Conservation (phyloP, 92 coral and sea anemone species). For the Phymanthus crucifer region DNA sequence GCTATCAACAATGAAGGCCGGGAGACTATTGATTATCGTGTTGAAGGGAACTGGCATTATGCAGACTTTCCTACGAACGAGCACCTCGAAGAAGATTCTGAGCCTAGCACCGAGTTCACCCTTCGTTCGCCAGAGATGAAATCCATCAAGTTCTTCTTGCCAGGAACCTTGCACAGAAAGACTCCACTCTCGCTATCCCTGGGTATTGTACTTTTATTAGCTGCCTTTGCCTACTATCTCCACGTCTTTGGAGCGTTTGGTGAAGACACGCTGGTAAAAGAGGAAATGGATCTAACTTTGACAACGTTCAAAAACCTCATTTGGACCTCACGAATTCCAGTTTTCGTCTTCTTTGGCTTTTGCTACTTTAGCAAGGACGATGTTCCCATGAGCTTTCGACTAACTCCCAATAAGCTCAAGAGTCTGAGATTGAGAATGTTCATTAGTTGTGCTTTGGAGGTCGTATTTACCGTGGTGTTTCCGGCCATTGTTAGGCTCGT, state of each 20-base stretch:
- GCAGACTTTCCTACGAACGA: not conserved
- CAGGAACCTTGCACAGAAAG: not conserved
- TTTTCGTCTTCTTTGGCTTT: constrained; percentile 48
- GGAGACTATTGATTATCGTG: not conserved
- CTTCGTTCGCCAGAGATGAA: not conserved
- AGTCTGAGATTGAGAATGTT: constrained; percentile 33
- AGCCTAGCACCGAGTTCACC: not conserved
- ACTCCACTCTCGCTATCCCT: too few species aligned
- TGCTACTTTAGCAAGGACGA: constrained; percentile 53
- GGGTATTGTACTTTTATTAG: not conserved
- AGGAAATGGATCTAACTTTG: constrained; percentile 51
- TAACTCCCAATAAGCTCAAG: constrained; percentile 53
- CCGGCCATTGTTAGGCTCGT: constrained; percentile 37
- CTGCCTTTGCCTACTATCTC: constrained; percentile 7
- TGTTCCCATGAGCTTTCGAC: constrained; percentile 36
- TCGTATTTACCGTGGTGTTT: constrained; percentile 25
- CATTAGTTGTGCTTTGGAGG: constrained; percentile 9
- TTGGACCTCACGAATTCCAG: constrained; percentile 57
- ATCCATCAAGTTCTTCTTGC: not conserved
- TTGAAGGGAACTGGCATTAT: not conserved
- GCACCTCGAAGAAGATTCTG: not conserved
- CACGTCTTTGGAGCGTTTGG: constrained; percentile 58
- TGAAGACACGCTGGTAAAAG: constrained; percentile 50
- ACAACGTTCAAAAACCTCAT: constrained; percentile 53
- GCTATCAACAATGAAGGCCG: not conserved